These are phyloP conservation scores for Opisthocomus hoazin DNA, from an alignment of 2,113 vertebrate species.

Conservation along the genomic window DNA sequence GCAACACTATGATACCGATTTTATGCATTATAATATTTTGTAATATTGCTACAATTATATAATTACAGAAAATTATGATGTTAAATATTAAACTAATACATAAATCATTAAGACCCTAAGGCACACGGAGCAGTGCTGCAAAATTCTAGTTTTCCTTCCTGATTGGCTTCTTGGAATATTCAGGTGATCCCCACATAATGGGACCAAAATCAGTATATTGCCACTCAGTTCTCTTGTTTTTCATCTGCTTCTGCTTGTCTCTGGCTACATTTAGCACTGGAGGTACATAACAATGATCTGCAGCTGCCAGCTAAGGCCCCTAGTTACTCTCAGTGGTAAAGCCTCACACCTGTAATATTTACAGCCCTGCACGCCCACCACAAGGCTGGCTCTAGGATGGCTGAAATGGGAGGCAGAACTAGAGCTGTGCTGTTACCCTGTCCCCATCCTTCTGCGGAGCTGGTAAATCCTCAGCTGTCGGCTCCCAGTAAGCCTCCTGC, in stretches of 20 bases:
- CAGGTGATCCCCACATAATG: background rate
- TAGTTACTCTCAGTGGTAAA: background rate
- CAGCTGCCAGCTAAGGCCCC: background rate
- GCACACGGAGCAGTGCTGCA: background rate
- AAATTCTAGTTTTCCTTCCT: background rate
- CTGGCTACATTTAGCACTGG: background rate
- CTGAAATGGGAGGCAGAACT: background rate
- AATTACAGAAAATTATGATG: background rate
- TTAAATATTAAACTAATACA: background rate
- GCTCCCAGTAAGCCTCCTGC: background rate
- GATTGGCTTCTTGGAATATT: background rate
- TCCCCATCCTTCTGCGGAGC: background rate
- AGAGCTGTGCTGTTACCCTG: background rate
- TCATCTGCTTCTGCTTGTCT: background rate
- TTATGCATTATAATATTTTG: background rate
- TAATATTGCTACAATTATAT: slow-evolving; percentile 23
- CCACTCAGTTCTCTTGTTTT: background rate
- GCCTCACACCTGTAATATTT: background rate
- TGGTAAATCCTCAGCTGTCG: background rate
- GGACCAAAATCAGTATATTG: background rate
- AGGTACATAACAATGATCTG: background rate
- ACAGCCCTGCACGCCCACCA: background rate
- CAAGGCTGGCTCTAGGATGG: background rate
- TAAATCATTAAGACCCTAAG: background rate
- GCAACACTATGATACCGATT: background rate